These are phyloP conservation scores for Psophia crepitans DNA, from an alignment of 2,113 vertebrate species.

Conservation along the genomic window DNA sequence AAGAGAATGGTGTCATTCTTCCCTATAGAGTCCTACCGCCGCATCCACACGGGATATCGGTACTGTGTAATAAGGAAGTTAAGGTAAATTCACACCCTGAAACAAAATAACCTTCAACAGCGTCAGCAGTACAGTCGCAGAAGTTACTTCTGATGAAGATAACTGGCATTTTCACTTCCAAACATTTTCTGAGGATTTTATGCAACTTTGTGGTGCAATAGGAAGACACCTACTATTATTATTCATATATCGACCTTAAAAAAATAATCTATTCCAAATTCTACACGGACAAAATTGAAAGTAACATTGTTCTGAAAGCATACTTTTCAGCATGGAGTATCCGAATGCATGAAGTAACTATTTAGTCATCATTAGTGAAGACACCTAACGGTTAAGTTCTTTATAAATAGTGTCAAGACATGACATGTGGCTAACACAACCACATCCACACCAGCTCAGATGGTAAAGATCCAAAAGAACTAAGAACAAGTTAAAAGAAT, in stretches of 20 bases:
- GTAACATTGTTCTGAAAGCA: background rate
- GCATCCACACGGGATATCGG: background rate
- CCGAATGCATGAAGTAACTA: background rate
- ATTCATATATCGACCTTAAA: background rate
- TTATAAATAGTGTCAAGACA: background rate
- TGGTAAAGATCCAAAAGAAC: background rate
- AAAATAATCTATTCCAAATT: background rate
- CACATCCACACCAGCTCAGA: background rate
- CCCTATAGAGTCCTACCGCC: background rate
- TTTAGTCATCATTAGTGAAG: background rate
- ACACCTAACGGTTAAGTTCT: background rate
- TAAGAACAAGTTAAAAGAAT: background rate
- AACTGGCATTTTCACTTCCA: background rate
- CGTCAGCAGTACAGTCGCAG: background rate
- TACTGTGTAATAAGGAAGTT: background rate
- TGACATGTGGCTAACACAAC: background rate
- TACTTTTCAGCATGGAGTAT: background rate
- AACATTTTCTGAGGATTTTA: background rate
- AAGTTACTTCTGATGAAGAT: background rate
- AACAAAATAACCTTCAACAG: background rate
- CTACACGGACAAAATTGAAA: background rate
- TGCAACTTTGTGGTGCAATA: background rate
- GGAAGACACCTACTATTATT: background rate
- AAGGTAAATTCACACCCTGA: background rate
- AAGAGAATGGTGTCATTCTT: too few relatives aligned